These are phyloP conservation scores for Danio albolineatus DNA, from an alignment of 2,797 vertebrate species.

Conservation along the genomic window DNA sequence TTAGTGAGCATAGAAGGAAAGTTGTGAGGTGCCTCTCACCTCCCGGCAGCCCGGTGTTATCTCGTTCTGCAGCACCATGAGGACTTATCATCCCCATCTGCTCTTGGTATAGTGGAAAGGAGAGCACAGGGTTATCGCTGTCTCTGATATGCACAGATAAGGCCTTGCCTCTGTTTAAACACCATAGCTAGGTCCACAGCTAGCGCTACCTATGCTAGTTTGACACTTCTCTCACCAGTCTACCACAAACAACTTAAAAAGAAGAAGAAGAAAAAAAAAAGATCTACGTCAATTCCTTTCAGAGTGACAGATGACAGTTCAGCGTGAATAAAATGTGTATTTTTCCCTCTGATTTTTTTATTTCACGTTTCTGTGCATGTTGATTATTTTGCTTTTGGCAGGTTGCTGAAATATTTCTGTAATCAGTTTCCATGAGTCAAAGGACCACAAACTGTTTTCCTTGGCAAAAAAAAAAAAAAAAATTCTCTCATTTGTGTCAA, in stretches of 20 bases:
- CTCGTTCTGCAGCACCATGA: constrained; percentile 73
- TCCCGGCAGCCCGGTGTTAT: constrained; percentile 62
- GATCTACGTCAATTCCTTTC: not conserved
- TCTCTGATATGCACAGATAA: constrained; percentile 84
- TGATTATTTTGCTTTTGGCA: constrained; percentile 73
- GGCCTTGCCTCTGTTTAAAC: constrained; percentile 72
- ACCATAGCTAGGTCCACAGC: constrained; percentile 64
- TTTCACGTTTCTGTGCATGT: constrained; percentile 49
- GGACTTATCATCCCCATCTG: constrained; percentile 77
- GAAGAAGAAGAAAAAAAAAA: not conserved
- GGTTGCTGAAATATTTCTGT: constrained; percentile 77
- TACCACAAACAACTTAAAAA: not conserved
- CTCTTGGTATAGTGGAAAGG: constrained; percentile 75
- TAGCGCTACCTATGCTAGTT: constrained; percentile 13
- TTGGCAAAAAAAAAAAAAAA: constrained; percentile 68
- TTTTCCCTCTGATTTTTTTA: not conserved
- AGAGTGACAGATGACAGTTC: constrained; percentile 69
- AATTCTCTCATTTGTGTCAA: constrained; percentile 21
- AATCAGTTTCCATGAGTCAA: constrained; percentile 68
- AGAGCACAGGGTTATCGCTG: constrained; percentile 86
- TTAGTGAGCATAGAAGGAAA: constrained; percentile 22
- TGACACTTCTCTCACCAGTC: constrained; percentile 57
- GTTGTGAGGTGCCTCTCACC: constrained; percentile 54
- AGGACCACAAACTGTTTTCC: constrained; percentile 64
- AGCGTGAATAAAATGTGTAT: constrained; percentile 73